Conservation (phyloP, 2,797 vertebrate genomes). For the Channa striata region DNA sequence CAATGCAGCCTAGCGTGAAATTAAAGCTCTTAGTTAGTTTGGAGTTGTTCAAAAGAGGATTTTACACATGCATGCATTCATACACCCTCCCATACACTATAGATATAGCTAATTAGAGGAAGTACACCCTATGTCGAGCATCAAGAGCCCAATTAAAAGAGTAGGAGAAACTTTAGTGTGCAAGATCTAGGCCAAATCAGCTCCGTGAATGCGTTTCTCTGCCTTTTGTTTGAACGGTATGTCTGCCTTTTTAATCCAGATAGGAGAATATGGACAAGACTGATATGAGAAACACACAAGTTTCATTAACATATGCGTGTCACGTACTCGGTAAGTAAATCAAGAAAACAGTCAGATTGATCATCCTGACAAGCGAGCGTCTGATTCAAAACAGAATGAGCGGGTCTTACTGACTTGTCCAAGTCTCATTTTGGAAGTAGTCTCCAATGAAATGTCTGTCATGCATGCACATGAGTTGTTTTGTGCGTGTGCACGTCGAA, state of each 20-base stretch:
- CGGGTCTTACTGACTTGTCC: constrained; percentile 57
- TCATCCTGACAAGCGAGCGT: constrained; percentile 63
- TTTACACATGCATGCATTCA: constrained; percentile 86
- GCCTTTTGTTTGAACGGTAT: constrained; percentile 65
- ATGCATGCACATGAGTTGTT: constrained; percentile 47
- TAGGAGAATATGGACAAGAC: constrained; percentile 63
- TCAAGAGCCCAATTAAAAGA: constrained; percentile 82
- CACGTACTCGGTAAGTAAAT: constrained; percentile 60
- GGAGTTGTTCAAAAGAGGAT: constrained; percentile 84
- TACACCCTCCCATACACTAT: constrained; percentile 79
- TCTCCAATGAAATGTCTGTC: constrained; percentile 57
- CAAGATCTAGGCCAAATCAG: constrained; percentile 70
- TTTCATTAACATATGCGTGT: constrained; percentile 72
- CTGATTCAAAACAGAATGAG: constrained; percentile 71
- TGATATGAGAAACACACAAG: constrained; percentile 63
- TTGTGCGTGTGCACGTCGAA: constrained; percentile 43
- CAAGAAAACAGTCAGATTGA: constrained; percentile 67
- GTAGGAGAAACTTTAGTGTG: constrained; percentile 64
- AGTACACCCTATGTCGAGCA: constrained; percentile 82
- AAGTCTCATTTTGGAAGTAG: constrained; percentile 63
- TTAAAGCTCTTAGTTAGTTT: constrained; percentile 85
- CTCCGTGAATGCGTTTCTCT: constrained; percentile 60
- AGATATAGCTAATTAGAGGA: constrained; percentile 85
- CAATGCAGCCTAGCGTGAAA: constrained; percentile 85
- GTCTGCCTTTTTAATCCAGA: constrained; percentile 68